These are phyloP conservation scores for Pterostichus madidus DNA, from an alignment of 2,888 invertebrate species.

Conservation along the genomic window DNA sequence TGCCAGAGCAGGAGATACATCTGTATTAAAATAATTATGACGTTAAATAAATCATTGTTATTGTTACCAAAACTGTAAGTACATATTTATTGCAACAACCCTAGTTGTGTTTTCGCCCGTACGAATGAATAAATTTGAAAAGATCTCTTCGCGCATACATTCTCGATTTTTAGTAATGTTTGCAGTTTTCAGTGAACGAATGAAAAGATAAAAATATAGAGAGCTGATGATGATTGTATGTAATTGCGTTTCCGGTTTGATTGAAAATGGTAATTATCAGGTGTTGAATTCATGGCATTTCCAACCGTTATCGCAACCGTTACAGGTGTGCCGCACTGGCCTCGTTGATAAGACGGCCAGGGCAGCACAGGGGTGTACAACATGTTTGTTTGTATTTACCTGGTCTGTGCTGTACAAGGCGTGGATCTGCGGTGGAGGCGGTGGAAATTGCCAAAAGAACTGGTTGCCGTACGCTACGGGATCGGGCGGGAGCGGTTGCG, in stretches of 20 bases:
- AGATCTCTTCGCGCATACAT: slow-evolving; percentile 8
- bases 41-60: too few species aligned
- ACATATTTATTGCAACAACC: too few species aligned
- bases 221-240: slow-evolving; percentile 1
- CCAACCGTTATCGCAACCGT: slow-evolving; percentile 39
- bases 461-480: slow-evolving; percentile 84
- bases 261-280: not conserved
- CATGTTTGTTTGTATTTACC: slow-evolving; percentile 78
- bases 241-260: slow-evolving; percentile 30
- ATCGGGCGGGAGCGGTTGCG: slow-evolving; percentile 76
- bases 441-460: slow-evolving; percentile 91
- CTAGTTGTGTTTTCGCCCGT: too few species aligned
- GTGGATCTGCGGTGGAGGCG: slow-evolving; percentile 88
- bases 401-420: slow-evolving; percentile 88
- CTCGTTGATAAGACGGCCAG: not conserved
- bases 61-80: too few species aligned
- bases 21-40: too few species aligned
- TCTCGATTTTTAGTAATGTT: slow-evolving; percentile 44
- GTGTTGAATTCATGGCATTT: not conserved
- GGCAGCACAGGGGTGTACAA: not conserved
- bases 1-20: too few species aligned
- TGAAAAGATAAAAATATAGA: slow-evolving; percentile 62
- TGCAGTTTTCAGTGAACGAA: slow-evolving; percentile 47
- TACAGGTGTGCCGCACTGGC: not conserved
- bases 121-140: slow-evolving; percentile 40